Evolutionary conservation across 2,888 invertebrate species (phyloP).

Genomic region (Erebia palarica): DNA sequence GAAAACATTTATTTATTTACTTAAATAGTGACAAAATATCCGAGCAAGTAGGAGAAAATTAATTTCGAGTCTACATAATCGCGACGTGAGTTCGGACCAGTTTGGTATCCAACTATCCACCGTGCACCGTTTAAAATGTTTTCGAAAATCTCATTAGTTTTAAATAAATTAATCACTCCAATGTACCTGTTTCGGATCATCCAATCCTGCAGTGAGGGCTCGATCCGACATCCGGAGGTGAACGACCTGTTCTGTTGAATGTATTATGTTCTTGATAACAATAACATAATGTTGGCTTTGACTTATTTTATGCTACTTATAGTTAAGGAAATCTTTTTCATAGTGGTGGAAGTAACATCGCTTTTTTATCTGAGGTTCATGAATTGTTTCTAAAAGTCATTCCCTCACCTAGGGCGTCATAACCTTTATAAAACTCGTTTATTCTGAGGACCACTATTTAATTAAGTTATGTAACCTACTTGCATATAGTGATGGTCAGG

Average conservation of each 20-base stretch:
- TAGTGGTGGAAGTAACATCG: too few relatives aligned
- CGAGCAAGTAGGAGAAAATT: neutral
- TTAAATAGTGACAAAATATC: too few relatives aligned
- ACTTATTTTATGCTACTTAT: conserved; percentile 29
- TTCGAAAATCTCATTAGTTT: conserved; percentile 4
- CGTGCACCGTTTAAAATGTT: neutral
- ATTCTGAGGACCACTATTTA: too few relatives aligned
- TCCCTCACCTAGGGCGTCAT: too few relatives aligned
- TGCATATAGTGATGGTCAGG: too few relatives aligned
- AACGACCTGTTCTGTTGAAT: conserved; percentile 22
- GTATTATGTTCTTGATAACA: conserved; percentile 32
- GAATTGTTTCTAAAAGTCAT: too few relatives aligned
- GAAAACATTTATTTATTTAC: too few relatives aligned
- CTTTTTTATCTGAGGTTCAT: too few relatives aligned
- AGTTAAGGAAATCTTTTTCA: neutral
- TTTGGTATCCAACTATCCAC: neutral
- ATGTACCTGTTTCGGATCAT: conserved; percentile 17
- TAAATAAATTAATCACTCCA: neutral
- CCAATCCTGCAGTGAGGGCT: conserved; percentile 6
- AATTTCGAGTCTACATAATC: neutral
- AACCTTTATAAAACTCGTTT: too few relatives aligned
- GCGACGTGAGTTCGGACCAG: neutral
- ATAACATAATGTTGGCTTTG: conserved; percentile 35
- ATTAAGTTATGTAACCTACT: too few relatives aligned
- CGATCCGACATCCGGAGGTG: conserved; percentile 19